A percentile compares a stretch with the other conserved stretches of the same genome.
Conservation (phyloP, 2,888 invertebrate genomes). For the Thelaira solivaga region DNA sequence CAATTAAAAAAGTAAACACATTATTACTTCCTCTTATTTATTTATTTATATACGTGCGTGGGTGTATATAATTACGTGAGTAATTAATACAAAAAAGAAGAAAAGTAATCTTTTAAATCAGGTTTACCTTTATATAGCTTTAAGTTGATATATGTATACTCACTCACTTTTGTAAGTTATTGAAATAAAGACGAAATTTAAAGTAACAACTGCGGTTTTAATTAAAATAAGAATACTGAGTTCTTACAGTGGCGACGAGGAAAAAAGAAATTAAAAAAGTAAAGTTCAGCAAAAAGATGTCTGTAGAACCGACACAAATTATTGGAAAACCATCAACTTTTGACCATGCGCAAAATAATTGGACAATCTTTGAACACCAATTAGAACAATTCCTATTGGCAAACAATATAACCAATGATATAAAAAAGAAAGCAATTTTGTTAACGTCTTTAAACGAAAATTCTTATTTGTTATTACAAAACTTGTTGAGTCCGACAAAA, state of each 20-base stretch:
- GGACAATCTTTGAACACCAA: constrained; percentile 44
- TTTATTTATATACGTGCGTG: too few species aligned
- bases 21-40: too few species aligned
- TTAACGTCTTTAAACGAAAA: constrained; percentile 43
- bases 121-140: too few species aligned
- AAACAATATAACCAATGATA: constrained; percentile 24
- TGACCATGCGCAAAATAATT: constrained; percentile 47
- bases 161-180: too few species aligned
- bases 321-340: constrained; percentile 42
- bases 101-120: too few species aligned
- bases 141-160: too few species aligned
- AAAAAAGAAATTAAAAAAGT: neutral
- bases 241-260: constrained; percentile 51
- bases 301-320: constrained; percentile 2
- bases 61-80: too few species aligned
- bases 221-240: too few species aligned
- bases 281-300: neutral
- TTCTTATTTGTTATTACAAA: constrained; percentile 46
- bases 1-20: too few species aligned
- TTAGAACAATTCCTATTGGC: constrained; percentile 49
- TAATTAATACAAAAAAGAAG: too few species aligned
- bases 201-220: too few species aligned
- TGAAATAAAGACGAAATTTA: too few species aligned
- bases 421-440: constrained; percentile 53
- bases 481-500: constrained; percentile 43